phyloP scores from a whole-genome alignment of 2,888 invertebrate genomes.

The Idaea aversata region DNA sequence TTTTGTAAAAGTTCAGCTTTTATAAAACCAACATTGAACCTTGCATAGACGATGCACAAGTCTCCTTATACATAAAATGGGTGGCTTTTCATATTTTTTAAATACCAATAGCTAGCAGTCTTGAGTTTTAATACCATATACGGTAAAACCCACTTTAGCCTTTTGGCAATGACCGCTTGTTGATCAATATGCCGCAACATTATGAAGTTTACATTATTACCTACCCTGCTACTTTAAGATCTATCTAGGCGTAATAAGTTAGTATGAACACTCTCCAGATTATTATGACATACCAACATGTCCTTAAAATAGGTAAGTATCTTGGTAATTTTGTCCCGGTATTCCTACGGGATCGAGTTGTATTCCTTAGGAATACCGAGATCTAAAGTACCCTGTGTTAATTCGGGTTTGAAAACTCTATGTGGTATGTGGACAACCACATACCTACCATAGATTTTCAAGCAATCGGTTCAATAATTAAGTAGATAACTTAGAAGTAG shows the following conservation, averaged over 20 bases:
- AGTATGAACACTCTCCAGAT: too few relatives aligned
- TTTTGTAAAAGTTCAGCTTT: slow-evolving; percentile 37
- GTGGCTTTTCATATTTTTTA: slow-evolving; percentile 40
- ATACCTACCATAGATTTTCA: too few relatives aligned
- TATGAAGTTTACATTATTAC: slow-evolving; percentile 5
- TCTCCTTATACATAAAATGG: slow-evolving; percentile 47
- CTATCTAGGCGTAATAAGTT: background rate
- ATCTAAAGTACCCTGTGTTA: too few relatives aligned
- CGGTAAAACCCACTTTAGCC: slow-evolving; percentile 68
- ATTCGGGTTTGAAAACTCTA: too few relatives aligned
- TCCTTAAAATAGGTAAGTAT: too few relatives aligned
- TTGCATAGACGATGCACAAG: slow-evolving; percentile 49
- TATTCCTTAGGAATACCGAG: too few relatives aligned
- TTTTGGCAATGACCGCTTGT: slow-evolving; percentile 75
- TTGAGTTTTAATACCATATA: slow-evolving; percentile 68
- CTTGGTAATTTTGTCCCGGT: too few relatives aligned
- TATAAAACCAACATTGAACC: slow-evolving; percentile 52
- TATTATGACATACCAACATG: too few relatives aligned
- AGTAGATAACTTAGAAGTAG: too few relatives aligned
- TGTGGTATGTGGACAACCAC: too few relatives aligned
- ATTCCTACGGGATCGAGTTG: too few relatives aligned
- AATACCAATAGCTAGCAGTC: slow-evolving; percentile 49
- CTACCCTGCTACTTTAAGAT: background rate
- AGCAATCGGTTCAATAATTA: too few relatives aligned
- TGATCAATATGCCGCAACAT: slow-evolving; percentile 50